Evolutionary conservation across 2,888 invertebrate species (phyloP), one percentile per base, ranked within the genome.

Genomic region (Beris chalybata): DNA sequence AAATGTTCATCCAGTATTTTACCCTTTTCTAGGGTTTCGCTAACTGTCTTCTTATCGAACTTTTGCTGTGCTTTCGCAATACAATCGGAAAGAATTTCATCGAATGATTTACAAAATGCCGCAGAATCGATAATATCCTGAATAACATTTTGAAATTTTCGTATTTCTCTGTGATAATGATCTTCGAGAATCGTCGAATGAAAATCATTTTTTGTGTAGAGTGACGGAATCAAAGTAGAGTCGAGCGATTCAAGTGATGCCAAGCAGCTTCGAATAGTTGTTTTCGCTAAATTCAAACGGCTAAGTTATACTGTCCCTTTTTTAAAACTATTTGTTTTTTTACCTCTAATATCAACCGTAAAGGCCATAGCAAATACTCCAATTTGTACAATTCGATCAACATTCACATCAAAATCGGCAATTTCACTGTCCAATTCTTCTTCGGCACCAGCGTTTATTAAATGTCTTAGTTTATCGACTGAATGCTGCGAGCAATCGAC

Each of bases 161-260:
- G 57, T 5, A 78, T 71, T 70, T 80, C 80, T 57, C 77, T 76
- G 53, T 76, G 74, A 47, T 78, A 80, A 71, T 80, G 80, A 59
- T 78, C 76, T 55, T 80, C 79, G 13, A 80, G 70, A 3, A 80
- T 67, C 44, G 75, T 74, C 0, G 79, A 76, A 67, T 77, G 75
- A 32, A 70, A 68, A 12, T 69, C 67, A 5, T 72, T 69, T 22
- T 70, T 65, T 1, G 76, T 70, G 69, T 78, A 77, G 11, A 80
- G 67, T 0, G 79, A 76, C 1, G 80, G 80, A 70, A 80, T 78
- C 61, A 80, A 74, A 44, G 73, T 76, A 2, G 78, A 74, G 50
- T 80, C 80, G 32, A 80, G 68, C 1, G 78, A 77, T 63, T 80
- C 80, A 56, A 80, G 74, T 0, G 80, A 80, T 4, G 80, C 80